These are phyloP conservation scores for Spea hammondii DNA, from an alignment of 2,797 vertebrate species.

Conservation along the genomic window DNA sequence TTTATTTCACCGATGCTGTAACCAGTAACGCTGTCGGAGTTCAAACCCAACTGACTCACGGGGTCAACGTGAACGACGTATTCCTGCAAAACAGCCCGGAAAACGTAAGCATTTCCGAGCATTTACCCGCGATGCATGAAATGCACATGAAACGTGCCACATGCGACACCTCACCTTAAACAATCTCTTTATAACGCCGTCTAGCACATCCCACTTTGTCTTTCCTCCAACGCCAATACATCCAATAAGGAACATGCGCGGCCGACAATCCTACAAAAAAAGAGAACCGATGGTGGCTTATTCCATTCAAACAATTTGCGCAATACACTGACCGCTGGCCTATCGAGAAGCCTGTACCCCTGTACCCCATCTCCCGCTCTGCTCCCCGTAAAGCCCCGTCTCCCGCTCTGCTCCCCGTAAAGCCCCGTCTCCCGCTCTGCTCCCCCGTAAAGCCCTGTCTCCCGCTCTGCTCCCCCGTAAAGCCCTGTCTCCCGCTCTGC, in stretches of 20 bases:
- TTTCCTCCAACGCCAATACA: constrained; percentile 97
- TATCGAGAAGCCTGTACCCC: no score
- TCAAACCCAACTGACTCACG: constrained; percentile 85
- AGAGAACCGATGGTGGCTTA: constrained; percentile 2
- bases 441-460: no score
- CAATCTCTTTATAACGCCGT: constrained; percentile 88
- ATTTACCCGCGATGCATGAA: background rate
- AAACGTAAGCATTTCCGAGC: background rate
- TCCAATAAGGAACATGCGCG: constrained; percentile 86
- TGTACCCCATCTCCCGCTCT: no score
- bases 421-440: no score
- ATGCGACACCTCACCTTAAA: constrained; percentile 80
- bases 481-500: no score
- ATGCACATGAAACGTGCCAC: background rate
- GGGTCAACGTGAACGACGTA: constrained; percentile 94
- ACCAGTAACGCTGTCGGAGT: constrained; percentile 87
- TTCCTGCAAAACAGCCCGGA: constrained; percentile 70
- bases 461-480: no score
- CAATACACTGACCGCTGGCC: no score
- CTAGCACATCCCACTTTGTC: constrained; percentile 97
- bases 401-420: no score
- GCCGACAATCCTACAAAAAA: constrained; percentile 73
- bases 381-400: no score
- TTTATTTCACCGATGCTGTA: constrained; percentile 92
- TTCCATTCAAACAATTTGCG: background rate